These are phyloP conservation scores for Gibbula magus DNA, from an alignment of 2,888 invertebrate species.

Conservation along the genomic window DNA sequence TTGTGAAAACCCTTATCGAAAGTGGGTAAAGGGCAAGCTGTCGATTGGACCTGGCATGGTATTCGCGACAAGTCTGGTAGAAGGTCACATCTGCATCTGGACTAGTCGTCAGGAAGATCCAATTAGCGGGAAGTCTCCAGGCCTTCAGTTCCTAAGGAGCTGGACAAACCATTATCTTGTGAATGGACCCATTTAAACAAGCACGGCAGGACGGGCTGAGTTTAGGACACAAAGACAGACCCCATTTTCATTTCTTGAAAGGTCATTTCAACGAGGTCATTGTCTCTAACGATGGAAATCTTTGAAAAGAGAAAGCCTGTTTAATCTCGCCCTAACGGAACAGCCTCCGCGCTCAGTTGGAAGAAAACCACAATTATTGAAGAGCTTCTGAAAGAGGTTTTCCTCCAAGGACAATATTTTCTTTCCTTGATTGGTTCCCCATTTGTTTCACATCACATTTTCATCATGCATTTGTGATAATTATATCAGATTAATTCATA, in stretches of 20 bases:
- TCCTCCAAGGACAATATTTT: background rate
- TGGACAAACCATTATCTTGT: background rate
- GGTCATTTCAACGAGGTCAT: slow-evolving; percentile 1
- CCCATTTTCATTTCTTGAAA: background rate
- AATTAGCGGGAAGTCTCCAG: background rate
- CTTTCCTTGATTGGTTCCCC: background rate
- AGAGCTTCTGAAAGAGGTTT: background rate
- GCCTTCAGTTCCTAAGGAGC: background rate
- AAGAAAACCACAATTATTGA: background rate
- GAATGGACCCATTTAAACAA: background rate
- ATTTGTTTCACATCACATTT: background rate
- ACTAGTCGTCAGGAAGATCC: background rate
- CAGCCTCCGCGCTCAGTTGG: background rate
- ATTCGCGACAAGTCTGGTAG: background rate
- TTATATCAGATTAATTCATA: too few relatives aligned
- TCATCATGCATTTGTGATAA: too few relatives aligned
- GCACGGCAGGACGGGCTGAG: background rate
- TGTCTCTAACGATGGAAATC: background rate
- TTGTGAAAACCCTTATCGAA: background rate
- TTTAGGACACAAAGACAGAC: background rate
- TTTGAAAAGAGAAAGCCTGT: background rate
- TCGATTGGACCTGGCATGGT: background rate
- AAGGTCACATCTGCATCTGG: background rate
- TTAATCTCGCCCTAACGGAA: background rate
- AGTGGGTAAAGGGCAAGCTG: background rate